phyloP scores from a whole-genome alignment of 92 coral and sea anemone genomes.

The Nematostella vectensis region DNA sequence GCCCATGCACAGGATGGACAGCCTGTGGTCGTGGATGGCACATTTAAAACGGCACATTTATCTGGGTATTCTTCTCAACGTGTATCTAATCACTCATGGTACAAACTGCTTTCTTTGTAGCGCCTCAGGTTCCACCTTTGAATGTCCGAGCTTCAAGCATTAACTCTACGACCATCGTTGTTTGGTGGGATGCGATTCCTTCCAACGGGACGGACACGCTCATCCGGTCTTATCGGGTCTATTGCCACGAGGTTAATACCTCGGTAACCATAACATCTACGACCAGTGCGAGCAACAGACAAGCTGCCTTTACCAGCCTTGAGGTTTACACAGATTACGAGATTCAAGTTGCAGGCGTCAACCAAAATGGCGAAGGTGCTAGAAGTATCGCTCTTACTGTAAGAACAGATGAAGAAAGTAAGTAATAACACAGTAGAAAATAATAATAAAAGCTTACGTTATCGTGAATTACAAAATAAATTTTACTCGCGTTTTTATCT shows the following conservation, averaged over 20 bases:
- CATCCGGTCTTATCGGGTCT: background rate
- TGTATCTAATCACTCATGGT: no score
- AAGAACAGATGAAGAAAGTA: conserved; percentile 1
- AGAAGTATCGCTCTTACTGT: background rate
- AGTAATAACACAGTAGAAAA: background rate
- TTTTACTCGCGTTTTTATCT: no score
- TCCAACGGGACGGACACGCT: background rate
- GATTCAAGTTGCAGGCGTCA: background rate
- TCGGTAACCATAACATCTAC: background rate
- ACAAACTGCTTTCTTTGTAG: no score
- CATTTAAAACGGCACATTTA: no score
- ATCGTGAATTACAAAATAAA: no score
- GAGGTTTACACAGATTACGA: background rate
- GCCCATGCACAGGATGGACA: no score
- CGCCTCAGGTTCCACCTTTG: conserved; percentile 1
- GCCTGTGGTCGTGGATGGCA: no score
- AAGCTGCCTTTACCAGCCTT: background rate
- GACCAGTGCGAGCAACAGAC: background rate
- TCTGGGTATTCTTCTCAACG: no score
- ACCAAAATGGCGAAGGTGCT: background rate
- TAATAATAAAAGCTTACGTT: no score
- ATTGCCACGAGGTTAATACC: background rate
- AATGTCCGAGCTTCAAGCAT: background rate
- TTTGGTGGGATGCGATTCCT: conserved; percentile 5
- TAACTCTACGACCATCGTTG: conserved; percentile 5